phyloP scores from a whole-genome alignment of 2,888 invertebrate species.

The Allacma fusca region DNA sequence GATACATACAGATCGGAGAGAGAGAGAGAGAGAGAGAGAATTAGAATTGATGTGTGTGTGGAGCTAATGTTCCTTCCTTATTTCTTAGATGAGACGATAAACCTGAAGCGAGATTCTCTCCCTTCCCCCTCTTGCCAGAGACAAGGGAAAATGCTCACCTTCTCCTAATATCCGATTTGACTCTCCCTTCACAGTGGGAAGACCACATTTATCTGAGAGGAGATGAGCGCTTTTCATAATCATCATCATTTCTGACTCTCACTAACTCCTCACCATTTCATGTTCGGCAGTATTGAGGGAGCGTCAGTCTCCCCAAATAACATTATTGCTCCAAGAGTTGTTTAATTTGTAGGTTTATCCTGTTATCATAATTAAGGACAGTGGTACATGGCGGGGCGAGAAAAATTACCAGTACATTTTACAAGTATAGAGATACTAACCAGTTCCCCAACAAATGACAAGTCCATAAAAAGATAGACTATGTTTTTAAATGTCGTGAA shows the following conservation, averaged over 20 bases:
- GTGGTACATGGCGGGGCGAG: not conserved
- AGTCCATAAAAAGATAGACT: too few species aligned
- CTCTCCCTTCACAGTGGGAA: slow-evolving; percentile 35
- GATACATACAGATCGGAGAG: too few species aligned
- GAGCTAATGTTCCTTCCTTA: slow-evolving; percentile 41
- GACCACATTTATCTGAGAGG: slow-evolving; percentile 20
- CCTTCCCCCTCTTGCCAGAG: not conserved
- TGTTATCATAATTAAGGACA: not conserved
- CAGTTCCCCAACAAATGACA: too few species aligned
- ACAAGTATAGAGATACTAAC: too few species aligned
- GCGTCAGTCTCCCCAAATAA: too few species aligned
- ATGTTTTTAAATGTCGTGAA: too few species aligned
- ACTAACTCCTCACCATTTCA: not conserved
- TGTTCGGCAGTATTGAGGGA: too few species aligned
- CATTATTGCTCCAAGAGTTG: too few species aligned
- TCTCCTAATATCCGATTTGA: slow-evolving; percentile 32
- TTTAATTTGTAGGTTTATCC: slow-evolving; percentile 3
- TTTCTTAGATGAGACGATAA: slow-evolving; percentile 42
- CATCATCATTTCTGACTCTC: slow-evolving; percentile 20
- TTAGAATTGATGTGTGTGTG: slow-evolving; percentile 40
- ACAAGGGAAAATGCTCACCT: slow-evolving; percentile 20
- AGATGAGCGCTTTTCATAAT: slow-evolving; percentile 28
- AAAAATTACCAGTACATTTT: too few species aligned
- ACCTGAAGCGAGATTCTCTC: slow-evolving; percentile 19
- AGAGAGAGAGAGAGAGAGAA: not conserved